Evolutionary conservation across 2,888 invertebrate species (phyloP).

Genomic region (Lampropteryx suffumata): DNA sequence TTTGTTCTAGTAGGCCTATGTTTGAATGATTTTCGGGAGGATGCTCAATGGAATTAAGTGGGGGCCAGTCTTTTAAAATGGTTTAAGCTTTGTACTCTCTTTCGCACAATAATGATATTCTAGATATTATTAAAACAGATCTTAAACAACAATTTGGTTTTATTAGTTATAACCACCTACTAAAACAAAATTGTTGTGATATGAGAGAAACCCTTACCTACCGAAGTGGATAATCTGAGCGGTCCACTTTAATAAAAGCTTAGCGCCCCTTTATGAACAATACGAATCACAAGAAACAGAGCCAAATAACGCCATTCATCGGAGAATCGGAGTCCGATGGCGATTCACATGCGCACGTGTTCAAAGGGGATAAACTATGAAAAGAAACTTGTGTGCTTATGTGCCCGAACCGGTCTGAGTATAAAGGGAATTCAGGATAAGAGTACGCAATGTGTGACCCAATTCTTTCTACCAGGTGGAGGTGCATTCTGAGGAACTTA

Average conservation of each 20-base stretch:
- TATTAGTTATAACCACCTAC: too few species aligned
- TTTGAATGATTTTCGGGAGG: too few species aligned
- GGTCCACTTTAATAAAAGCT: constrained; percentile 19
- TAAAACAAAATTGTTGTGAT: too few species aligned
- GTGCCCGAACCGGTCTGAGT: constrained; percentile 51
- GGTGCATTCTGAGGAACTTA: constrained; percentile 64
- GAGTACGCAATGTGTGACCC: constrained; percentile 73
- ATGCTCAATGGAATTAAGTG: too few species aligned
- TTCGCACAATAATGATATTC: too few species aligned
- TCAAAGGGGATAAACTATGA: constrained; percentile 55
- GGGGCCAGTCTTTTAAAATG: too few species aligned
- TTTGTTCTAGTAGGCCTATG: too few species aligned
- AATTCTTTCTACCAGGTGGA: constrained; percentile 75
- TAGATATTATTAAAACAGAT: too few species aligned
- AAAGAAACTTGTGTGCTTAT: constrained; percentile 50
- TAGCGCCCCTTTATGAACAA: constrained; percentile 30
- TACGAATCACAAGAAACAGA: constrained; percentile 31
- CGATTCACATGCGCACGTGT: constrained; percentile 70
- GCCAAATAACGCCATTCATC: constrained; percentile 49
- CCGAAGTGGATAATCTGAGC: constrained; percentile 13
- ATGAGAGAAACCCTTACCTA: not conserved
- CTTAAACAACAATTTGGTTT: too few species aligned
- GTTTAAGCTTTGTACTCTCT: too few species aligned
- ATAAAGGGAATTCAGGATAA: constrained; percentile 50
- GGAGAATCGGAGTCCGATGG: constrained; percentile 40